A percentile compares a stretch with the other conserved stretches of the same genome.
Evolutionary conservation across 2,888 invertebrate genomes (phyloP).

Genomic region (Beris chalybata): DNA sequence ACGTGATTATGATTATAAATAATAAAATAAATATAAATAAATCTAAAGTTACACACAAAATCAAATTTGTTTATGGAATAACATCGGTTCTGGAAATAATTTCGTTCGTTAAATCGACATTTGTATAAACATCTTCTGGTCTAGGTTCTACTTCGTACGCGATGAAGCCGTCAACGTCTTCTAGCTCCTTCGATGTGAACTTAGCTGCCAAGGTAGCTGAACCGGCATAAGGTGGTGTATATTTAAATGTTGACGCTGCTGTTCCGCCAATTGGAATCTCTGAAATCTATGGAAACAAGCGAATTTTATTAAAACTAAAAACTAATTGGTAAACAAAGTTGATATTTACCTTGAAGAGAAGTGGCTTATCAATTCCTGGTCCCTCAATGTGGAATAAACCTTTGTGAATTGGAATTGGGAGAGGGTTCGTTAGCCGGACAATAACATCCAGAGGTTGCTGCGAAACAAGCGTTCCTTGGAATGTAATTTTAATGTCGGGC

Average conservation of each 20-base stretch:
- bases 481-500: constrained; percentile 80
- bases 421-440: constrained; percentile 75
- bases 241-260: constrained; percentile 72
- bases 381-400: constrained; percentile 81
- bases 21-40: constrained; percentile 4
- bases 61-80: constrained; percentile 43
- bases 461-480: constrained; percentile 61
- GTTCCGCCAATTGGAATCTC: constrained; percentile 65
- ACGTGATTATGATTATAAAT: neutral
- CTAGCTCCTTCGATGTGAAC: constrained; percentile 83
- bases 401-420: constrained; percentile 76
- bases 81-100: constrained; percentile 52
- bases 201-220: constrained; percentile 83
- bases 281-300: constrained; percentile 46
- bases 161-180: constrained; percentile 87
- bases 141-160: constrained; percentile 67
- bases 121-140: constrained; percentile 51
- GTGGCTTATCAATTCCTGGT: constrained; percentile 73
- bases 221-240: constrained; percentile 78
- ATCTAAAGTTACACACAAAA: neutral
- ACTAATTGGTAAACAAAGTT: neutral
- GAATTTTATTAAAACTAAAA: neutral
- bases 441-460: constrained; percentile 62
- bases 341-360: constrained; percentile 66
- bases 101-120: constrained; percentile 46